Evolutionary conservation across 1,140 invertebrate genomes (phyloP), one percentile per base, ranked within the genome.

Genomic region (Drosophila paulistorum): DNA sequence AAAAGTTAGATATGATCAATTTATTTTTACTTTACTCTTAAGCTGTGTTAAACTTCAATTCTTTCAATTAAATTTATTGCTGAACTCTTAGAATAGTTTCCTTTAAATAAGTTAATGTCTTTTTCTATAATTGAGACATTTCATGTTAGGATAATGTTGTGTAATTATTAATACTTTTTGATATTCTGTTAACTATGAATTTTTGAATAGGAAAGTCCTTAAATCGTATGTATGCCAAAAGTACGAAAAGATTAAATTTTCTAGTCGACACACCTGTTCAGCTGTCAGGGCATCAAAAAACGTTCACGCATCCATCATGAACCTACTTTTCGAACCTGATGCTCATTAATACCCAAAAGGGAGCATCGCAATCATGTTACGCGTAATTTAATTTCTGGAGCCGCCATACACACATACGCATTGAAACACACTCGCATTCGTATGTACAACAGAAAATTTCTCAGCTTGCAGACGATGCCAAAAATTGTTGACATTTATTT

Each of bases 401-500:
- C 74, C 74, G 11, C 61, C 61, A 59, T 3, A 57, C 30, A 57
- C 7, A 57, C 51, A 48, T 20, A 54, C 13, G 30, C 11, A 41
- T 23, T 23, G 26, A 7, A 65, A 65, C 42, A 20, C 20, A 42
- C 45, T 65, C 61, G 71, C 71, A 67, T 65, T 61, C 60, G 37
- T 5, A 76, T 70, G 70, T 60, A 55, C 74, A 73, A 63, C 67
- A 89, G 37, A 83, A 80, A 89, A 84, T 76, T 68, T 80, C 60
- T 70, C 81, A 71, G 74, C 73, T 74, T 83, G 72, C 76, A 63
- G 66, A 74, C 66, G 70, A 73, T 74, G 71, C 70, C 71, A 78
- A 77, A 66, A 87, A 79, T 90, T 84, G 86, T 89, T 89, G 84
- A 89, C 84, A 89, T 89, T 89, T 89, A 89, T 89, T 89, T 89